Evolutionary conservation across 2,888 invertebrate species (phyloP).

Genomic region (Agrilus biguttatus): DNA sequence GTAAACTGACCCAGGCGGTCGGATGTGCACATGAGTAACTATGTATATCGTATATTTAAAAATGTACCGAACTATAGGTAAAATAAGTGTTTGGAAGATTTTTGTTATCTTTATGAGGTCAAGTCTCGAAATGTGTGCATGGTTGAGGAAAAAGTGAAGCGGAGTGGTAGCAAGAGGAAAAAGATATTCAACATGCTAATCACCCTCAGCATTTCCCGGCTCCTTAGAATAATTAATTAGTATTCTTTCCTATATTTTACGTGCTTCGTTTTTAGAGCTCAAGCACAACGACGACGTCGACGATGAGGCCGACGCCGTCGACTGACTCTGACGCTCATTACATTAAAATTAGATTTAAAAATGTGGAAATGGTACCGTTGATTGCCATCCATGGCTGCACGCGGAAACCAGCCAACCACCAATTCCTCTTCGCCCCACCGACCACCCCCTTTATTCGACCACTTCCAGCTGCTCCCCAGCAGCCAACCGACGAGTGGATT

Average conservation of each 20-base stretch:
- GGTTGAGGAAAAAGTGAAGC: no score
- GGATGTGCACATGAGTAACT: no score
- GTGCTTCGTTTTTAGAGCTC: conserved; percentile 24
- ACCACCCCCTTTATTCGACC: conserved; percentile 7
- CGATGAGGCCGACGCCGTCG: conserved; percentile 21
- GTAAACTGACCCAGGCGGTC: no score
- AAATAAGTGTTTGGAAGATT: no score
- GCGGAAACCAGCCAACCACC: conserved; percentile 3
- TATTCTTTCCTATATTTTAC: conserved; percentile 39
- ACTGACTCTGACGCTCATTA: conserved; percentile 23
- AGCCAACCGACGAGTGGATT: conserved; percentile 31
- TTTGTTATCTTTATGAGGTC: no score
- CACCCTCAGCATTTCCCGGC: conserved; percentile 35
- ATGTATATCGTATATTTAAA: no score
- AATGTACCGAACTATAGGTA: no score
- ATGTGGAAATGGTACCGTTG: conserved; percentile 36
- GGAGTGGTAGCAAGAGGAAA: not conserved
- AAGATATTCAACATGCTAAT: conserved; percentile 34
- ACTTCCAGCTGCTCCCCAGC: no score
- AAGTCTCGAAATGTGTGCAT: no score
- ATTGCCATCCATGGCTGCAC: conserved; percentile 27
- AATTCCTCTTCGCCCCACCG: conserved; percentile 3
- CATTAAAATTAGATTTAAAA: conserved; percentile 35
- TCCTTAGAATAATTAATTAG: conserved; percentile 45
- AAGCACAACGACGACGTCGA: conserved; percentile 14